These are phyloP conservation scores for Burhinus oedicnemus DNA, from an alignment of 2,113 vertebrate species.

Conservation along the genomic window DNA sequence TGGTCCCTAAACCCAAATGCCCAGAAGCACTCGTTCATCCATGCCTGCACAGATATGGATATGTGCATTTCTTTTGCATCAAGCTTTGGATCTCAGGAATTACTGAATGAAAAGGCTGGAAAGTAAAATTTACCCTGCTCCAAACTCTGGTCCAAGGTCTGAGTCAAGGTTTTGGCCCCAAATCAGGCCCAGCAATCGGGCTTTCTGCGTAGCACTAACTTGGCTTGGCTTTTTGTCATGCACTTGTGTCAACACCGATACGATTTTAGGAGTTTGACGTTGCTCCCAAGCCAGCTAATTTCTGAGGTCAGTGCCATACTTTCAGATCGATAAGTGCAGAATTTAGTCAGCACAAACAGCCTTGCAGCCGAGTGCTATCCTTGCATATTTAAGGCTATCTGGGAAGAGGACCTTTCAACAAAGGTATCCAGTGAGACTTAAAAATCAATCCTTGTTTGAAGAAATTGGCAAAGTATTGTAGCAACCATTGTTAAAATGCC, in stretches of 20 bases:
- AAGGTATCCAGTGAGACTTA: slow-evolving; percentile 23
- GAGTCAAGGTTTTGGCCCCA: slow-evolving; percentile 30
- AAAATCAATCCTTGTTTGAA: slow-evolving; percentile 44
- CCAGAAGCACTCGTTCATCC: not conserved
- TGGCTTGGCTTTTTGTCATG: not conserved
- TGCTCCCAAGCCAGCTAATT: not conserved
- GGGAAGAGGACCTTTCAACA: slow-evolving; percentile 42
- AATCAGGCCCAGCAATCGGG: not conserved
- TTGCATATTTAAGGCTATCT: slow-evolving; percentile 46
- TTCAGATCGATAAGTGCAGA: not conserved
- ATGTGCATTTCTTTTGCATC: not conserved
- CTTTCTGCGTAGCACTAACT: not conserved
- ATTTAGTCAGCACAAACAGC: slow-evolving; percentile 55
- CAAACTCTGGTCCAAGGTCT: not conserved
- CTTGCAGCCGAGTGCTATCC: not conserved
- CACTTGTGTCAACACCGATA: not conserved
- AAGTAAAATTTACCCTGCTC: not conserved
- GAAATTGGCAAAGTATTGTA: not conserved
- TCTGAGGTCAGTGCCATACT: slow-evolving; percentile 1
- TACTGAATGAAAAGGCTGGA: slow-evolving; percentile 6
- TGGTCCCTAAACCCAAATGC: not conserved
- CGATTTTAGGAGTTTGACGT: not conserved
- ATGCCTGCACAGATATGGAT: fast-evolving
- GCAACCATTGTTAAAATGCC: not conserved
- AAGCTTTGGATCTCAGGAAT: not conserved